Base-by-base conservation (phyloP, 53 echinoderm and acorn worm genomes). In the Temnopleurus reevesii region DNA sequence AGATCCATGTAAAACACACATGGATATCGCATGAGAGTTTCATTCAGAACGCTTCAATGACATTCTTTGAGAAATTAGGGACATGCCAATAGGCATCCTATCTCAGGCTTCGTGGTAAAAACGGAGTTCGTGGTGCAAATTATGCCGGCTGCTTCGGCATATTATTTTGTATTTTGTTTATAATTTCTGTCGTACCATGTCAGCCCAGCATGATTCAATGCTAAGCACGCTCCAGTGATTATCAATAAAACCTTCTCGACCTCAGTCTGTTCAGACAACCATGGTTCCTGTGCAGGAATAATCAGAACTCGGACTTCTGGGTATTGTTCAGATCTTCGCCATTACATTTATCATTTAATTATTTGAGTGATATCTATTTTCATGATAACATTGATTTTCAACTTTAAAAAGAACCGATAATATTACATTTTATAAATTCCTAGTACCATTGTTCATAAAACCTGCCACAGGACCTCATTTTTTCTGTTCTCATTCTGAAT, bases 171-270 rank as follows among this genome's bases (percentile, higher is more conserved):
- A 71, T 71, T 71, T 71, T 41, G 21, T 71, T n/a, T 71, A 26
- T 80, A 51, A 80, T 51, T 80, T 51, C 30, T 28, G 47, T 49
- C 47, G 4, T 80, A 51, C 26, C 19, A 80, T 28, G 18, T 13
- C 76, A 7, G 80, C 51, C 44, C 51, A 80, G 49, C 80, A 80
- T 80, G 80, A 80, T 80, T 80, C 51, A 80, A 28, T 29, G 29
- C 49, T 36, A 28, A 49, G 5, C 80, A 80, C 80, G 80, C 80
- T 51, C 51, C 51, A 47, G 23, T 51, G 80, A 80, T 46, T 51
- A 80, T 34, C 25, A 19, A 77, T 77, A 77, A 76, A 44, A 51
- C 80, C 29, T 34, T n/a, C 13, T 30, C 51, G 80, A 80, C 30
- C 46, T 46, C 29, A 49, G 45, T 51, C 80, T 15, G 8, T 13